Evolutionary conservation across 37 sponge, comb jelly and placozoan species (phyloP).

Genomic region (Geodia barretti): DNA sequence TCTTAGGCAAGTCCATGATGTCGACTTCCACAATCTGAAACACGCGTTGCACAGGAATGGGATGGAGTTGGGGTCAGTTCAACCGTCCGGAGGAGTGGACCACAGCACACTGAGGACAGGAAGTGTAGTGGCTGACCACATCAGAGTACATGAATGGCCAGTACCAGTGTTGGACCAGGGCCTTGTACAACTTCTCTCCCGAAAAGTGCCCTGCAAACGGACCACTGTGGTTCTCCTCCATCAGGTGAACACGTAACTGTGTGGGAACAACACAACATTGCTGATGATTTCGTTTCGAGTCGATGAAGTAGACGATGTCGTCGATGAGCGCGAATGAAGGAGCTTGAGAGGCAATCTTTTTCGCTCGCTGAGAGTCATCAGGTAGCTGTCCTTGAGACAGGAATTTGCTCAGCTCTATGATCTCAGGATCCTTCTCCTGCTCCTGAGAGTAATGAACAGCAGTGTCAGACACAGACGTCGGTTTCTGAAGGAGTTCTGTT

Average conservation of each 20-base stretch:
- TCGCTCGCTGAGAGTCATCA: slow-evolving; percentile 1
- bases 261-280: slow-evolving; percentile 59
- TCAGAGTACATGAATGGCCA: slow-evolving; percentile 65
- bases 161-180: slow-evolving; percentile 34
- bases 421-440: slow-evolving; percentile 53
- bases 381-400: slow-evolving; percentile 44
- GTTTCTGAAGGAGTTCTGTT: no score
- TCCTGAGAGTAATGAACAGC: no score
- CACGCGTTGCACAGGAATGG: slow-evolving; percentile 52
- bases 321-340: slow-evolving; percentile 26
- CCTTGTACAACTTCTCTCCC: slow-evolving; percentile 25
- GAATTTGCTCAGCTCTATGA: slow-evolving; percentile 26
- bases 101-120: slow-evolving; percentile 65
- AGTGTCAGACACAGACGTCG: no score
- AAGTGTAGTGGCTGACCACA: background rate
- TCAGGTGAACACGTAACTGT: slow-evolving; percentile 18
- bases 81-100: slow-evolving; percentile 7
- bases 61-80: slow-evolving; percentile 48
- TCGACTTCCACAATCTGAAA: slow-evolving; percentile 66
- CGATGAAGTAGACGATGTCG: slow-evolving; percentile 50
- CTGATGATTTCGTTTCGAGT: slow-evolving; percentile 18
- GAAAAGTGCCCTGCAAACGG: slow-evolving; percentile 66
- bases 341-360: slow-evolving; percentile 25
- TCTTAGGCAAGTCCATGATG: no score
- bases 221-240: slow-evolving; percentile 58